Conservation (phyloP, 1,140 invertebrate species). For the Riptortus pedestris region DNA sequence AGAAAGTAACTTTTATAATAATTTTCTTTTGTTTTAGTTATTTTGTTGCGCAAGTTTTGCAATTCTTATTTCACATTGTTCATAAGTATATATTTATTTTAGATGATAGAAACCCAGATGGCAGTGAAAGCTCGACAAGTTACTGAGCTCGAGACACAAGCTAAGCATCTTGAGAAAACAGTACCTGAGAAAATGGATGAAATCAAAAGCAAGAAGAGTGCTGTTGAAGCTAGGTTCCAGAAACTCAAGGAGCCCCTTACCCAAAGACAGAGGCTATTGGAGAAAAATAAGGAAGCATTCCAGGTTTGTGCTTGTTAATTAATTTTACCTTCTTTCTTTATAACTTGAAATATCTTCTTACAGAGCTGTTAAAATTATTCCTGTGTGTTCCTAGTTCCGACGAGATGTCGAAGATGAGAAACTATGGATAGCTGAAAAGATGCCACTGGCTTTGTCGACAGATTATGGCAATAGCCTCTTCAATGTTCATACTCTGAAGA, state of each 20-base stretch:
- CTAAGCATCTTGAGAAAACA: slow-evolving; percentile 83
- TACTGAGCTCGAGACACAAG: slow-evolving; percentile 84
- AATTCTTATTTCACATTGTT: slow-evolving; percentile 5
- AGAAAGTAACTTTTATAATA: no score
- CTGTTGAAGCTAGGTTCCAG: slow-evolving; percentile 82
- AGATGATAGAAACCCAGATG: slow-evolving; percentile 93
- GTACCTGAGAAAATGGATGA: slow-evolving; percentile 84
- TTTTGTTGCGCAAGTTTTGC: not conserved
- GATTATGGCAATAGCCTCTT: slow-evolving; percentile 94
- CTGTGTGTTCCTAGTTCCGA: slow-evolving; percentile 51
- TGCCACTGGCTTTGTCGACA: slow-evolving; percentile 80
- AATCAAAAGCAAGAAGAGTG: slow-evolving; percentile 85
- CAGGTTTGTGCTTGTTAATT: slow-evolving; percentile 42
- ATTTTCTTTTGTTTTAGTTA: no score
- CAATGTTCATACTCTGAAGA: slow-evolving; percentile 93
- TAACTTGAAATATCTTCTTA: not conserved
- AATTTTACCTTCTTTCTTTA: not conserved
- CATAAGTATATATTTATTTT: slow-evolving; percentile 19
- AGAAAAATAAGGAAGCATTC: slow-evolving; percentile 98
- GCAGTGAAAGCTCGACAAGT: slow-evolving; percentile 86
- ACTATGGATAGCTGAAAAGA: slow-evolving; percentile 94
- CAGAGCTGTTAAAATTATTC: not conserved
- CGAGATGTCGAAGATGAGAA: slow-evolving; percentile 98
- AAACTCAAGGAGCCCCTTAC: slow-evolving; percentile 81
- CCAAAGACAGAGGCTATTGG: slow-evolving; percentile 75